These are phyloP conservation scores for Acanthopleura granulata DNA, from an alignment of 2,888 invertebrate genomes.

Conservation along the genomic window DNA sequence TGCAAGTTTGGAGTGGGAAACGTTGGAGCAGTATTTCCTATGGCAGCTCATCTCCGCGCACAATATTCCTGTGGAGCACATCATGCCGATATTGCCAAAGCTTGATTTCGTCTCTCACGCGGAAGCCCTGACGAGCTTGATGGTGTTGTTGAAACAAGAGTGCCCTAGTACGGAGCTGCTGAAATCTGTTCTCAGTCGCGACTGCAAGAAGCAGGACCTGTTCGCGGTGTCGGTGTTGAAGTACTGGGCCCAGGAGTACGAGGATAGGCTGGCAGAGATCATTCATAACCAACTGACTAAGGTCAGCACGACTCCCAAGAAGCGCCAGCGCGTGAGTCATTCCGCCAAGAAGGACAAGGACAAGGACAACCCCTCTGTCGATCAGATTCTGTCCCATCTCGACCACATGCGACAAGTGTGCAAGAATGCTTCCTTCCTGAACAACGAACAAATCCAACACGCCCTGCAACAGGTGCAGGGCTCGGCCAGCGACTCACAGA, in stretches of 20 bases:
- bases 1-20: slow-evolving; percentile 93
- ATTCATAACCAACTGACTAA: slow-evolving; percentile 70
- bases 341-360: slow-evolving; percentile 35
- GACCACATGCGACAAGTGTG: slow-evolving; percentile 82
- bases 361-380: slow-evolving; percentile 70
- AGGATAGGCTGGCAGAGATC: slow-evolving; percentile 80
- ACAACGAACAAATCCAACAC: slow-evolving; percentile 90
- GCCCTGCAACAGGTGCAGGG: slow-evolving; percentile 90
- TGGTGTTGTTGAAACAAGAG: slow-evolving; percentile 92
- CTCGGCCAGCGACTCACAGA: slow-evolving; percentile 88
- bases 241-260: slow-evolving; percentile 94
- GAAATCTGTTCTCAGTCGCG: slow-evolving; percentile 80
- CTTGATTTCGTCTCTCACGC: slow-evolving; percentile 79
- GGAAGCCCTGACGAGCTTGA: slow-evolving; percentile 91
- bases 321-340: slow-evolving; percentile 74
- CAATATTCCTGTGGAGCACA: slow-evolving; percentile 91
- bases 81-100: slow-evolving; percentile 84
- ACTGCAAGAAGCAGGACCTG: slow-evolving; percentile 78
- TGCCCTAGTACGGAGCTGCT: slow-evolving; percentile 88
- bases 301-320: slow-evolving; percentile 88
- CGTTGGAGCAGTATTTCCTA: slow-evolving; percentile 95
- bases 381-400: slow-evolving; percentile 87
- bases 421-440: slow-evolving; percentile 77
- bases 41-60: slow-evolving; percentile 97
- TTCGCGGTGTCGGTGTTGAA: slow-evolving; percentile 93